Percentiles rank a stretch among this genome's conserved stretches.
phyloP scores from a whole-genome alignment of 1,140 invertebrate species.

The Drosophila ananassae region DNA sequence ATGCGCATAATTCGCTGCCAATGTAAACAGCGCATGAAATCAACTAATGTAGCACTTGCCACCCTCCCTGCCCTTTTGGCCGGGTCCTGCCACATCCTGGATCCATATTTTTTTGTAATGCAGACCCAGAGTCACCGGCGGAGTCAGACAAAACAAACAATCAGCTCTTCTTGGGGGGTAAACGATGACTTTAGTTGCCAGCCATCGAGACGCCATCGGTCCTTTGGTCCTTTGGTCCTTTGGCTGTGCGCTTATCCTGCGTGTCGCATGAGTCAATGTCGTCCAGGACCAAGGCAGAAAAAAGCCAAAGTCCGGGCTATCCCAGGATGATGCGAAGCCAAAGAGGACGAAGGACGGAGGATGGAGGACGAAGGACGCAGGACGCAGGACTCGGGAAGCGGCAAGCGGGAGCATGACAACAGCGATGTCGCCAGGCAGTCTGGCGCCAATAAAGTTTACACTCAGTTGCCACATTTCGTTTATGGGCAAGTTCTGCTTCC shows the following conservation, averaged over 20 bases:
- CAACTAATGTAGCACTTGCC: slow-evolving; percentile 75
- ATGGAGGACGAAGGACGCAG: background rate
- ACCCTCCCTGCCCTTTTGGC: background rate
- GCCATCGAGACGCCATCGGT: slow-evolving; percentile 72
- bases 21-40: slow-evolving; percentile 82
- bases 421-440: slow-evolving; percentile 74
- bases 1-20: slow-evolving; percentile 82
- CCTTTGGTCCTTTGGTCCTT: slow-evolving; percentile 18
- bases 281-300: slow-evolving; percentile 32
- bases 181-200: slow-evolving; percentile 60
- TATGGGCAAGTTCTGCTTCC: slow-evolving; percentile 82
- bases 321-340: background rate
- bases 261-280: slow-evolving; percentile 74
- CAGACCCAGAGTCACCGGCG: slow-evolving; percentile 41
- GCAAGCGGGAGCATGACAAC: slow-evolving; percentile 40
- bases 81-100: background rate
- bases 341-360: background rate
- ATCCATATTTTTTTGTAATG: slow-evolving; percentile 9
- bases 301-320: slow-evolving; percentile 18
- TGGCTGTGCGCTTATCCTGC: slow-evolving; percentile 46
- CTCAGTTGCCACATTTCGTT: slow-evolving; percentile 82
- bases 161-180: slow-evolving; percentile 48
- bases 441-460: slow-evolving; percentile 83
- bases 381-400: background rate
- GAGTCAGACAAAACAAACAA: slow-evolving; percentile 79